Evolutionary conservation across 1,140 invertebrate species (phyloP).

Genomic region (Pseudoatta argentina): DNA sequence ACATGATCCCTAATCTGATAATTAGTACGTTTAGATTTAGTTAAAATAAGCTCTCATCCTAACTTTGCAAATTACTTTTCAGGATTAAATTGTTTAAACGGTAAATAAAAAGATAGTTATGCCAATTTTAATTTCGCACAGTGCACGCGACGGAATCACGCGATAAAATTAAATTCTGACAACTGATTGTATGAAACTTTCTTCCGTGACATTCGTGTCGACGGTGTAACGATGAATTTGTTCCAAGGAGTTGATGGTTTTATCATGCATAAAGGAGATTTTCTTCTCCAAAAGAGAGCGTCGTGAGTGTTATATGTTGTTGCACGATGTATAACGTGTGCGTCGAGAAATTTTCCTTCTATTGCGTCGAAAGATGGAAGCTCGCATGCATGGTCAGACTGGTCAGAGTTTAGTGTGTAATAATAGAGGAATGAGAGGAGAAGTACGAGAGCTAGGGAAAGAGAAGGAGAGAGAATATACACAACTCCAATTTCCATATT

Average conservation of each 20-base stretch:
- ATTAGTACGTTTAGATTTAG: neutral
- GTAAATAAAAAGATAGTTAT: neutral
- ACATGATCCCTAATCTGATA: neutral
- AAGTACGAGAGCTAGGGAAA: neutral
- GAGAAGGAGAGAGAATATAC: slow-evolving; percentile 9
- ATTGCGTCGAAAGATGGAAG: neutral
- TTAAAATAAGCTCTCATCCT: neutral
- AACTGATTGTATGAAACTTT: slow-evolving; percentile 23
- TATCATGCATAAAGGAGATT: slow-evolving; percentile 21
- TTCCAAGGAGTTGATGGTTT: slow-evolving; percentile 36
- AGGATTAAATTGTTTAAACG: neutral
- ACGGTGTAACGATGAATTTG: slow-evolving; percentile 16
- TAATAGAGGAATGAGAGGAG: neutral
- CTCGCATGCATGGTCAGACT: neutral
- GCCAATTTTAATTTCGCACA: slow-evolving; percentile 4
- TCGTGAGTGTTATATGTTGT: slow-evolving; percentile 5
- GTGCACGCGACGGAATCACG: neutral
- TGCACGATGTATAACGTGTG: slow-evolving; percentile 42
- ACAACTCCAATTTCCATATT: slow-evolving; percentile 77
- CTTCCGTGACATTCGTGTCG: neutral
- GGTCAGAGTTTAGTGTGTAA: slow-evolving; percentile 7
- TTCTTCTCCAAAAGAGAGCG: neutral
- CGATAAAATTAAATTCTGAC: slow-evolving; percentile 17
- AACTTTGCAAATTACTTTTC: neutral
- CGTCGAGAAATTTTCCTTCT: slow-evolving; percentile 50